A percentile compares a stretch with the other conserved stretches of the same genome.
Evolutionary conservation across 2,888 invertebrate genomes (phyloP).

Genomic region (Disparrhopalites patrizii): DNA sequence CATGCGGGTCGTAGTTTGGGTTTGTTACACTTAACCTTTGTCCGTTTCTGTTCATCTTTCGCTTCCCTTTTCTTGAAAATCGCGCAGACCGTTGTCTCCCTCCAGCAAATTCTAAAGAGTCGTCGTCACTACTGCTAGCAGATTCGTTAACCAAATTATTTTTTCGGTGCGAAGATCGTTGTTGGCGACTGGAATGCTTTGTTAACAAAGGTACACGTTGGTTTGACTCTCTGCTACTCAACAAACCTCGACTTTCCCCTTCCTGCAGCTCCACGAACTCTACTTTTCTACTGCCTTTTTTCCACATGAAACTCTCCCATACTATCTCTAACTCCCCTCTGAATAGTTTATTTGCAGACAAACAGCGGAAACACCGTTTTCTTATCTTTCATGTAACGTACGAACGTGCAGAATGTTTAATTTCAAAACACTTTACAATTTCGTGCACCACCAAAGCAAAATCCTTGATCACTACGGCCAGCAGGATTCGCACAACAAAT

Average conservation of each 20-base stretch:
- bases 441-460: no score
- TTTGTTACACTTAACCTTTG: constrained; percentile 26
- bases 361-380: no score
- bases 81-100: constrained; percentile 3
- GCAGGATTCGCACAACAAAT: no score
- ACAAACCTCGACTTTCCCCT: constrained; percentile 17
- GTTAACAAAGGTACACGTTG: neutral
- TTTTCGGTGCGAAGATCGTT: neutral
- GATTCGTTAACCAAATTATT: neutral
- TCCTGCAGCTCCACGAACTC: constrained; percentile 24
- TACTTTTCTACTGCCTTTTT: constrained; percentile 25
- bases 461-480: no score
- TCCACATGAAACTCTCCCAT: constrained; percentile 27
- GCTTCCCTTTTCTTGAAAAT: neutral
- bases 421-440: no score
- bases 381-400: no score
- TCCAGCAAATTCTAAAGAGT: neutral
- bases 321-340: neutral
- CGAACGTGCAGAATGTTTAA: no score
- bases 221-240: neutral
- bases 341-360: no score
- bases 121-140: constrained; percentile 16
- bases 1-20: constrained; percentile 32
- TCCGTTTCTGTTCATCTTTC: neutral
- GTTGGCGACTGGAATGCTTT: neutral